Conservation (phyloP, 2,888 invertebrate species). For the Microctonus hyperodae region DNA sequence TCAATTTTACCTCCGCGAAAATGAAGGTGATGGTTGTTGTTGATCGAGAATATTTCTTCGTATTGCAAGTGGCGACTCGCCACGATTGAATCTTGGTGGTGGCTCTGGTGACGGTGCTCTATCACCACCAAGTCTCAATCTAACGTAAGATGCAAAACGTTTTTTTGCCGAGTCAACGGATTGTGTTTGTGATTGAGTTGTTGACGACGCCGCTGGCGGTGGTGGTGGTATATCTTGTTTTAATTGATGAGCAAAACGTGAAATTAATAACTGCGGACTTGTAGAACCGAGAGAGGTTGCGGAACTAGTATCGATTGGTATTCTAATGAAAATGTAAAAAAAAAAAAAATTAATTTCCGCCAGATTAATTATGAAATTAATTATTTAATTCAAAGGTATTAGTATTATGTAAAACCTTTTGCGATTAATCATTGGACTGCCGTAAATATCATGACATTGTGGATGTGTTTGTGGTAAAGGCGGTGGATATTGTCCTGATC, state of each 20-base stretch:
- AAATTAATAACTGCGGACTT: conserved; percentile 59
- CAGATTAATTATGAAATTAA: not conserved
- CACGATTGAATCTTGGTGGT: conserved; percentile 59
- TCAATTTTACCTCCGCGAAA: conserved; percentile 55
- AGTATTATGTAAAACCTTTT: conserved; percentile 49
- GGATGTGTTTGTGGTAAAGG: conserved; percentile 54
- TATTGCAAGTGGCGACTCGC: conserved; percentile 66
- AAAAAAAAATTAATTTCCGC: not conserved
- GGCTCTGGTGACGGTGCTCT: conserved; percentile 61
- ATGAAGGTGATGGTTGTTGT: conserved; percentile 61
- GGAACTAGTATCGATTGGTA: conserved; percentile 57
- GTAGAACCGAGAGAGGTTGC: conserved; percentile 53
- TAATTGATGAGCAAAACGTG: conserved; percentile 58
- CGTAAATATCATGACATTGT: conserved; percentile 56
- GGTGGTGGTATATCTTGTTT: conserved; percentile 49
- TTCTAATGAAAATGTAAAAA: conserved; percentile 43
- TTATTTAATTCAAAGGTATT: not conserved
- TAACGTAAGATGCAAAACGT: conserved; percentile 83
- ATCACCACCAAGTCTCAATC: conserved; percentile 74
- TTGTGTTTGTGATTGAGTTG: conserved; percentile 42
- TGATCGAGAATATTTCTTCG: conserved; percentile 69
- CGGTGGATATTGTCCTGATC: conserved; percentile 51
- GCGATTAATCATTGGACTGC: conserved; percentile 60
- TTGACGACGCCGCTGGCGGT: conserved; percentile 47
- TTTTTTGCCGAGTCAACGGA: conserved; percentile 68